Conservation (phyloP, 2,888 invertebrate species). For the Pilophorus perplexus region DNA sequence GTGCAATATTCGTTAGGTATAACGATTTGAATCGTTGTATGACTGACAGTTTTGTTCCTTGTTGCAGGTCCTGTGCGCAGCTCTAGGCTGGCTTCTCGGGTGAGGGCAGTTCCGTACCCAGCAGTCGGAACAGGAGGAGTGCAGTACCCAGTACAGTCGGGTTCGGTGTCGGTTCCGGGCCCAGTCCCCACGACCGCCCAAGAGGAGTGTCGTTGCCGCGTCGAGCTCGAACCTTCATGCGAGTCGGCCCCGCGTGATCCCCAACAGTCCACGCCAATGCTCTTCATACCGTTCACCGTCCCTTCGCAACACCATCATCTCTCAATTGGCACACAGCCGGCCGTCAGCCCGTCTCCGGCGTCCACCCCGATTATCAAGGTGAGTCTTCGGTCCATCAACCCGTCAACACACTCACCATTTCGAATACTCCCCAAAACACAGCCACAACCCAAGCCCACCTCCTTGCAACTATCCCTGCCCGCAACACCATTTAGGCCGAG, state of each 20-base stretch:
- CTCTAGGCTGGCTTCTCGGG: constrained; percentile 50
- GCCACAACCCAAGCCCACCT: neutral
- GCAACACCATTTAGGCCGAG: too few relatives aligned
- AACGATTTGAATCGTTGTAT: too few relatives aligned
- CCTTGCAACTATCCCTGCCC: neutral
- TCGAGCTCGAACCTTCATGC: constrained; percentile 39
- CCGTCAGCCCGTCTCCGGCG: constrained; percentile 44
- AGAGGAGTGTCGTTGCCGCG: constrained; percentile 37
- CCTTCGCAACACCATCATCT: constrained; percentile 41
- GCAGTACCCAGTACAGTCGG: constrained; percentile 40
- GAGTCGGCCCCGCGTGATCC: constrained; percentile 31
- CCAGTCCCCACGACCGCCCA: constrained; percentile 4
- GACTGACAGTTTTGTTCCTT: too few relatives aligned
- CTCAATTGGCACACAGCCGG: constrained; percentile 36
- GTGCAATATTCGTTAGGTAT: too few relatives aligned
- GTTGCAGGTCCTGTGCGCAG: constrained; percentile 44
- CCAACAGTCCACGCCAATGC: constrained; percentile 41
- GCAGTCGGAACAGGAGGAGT: constrained; percentile 32
- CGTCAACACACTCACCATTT: too few relatives aligned
- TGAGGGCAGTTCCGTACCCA: constrained; percentile 50
- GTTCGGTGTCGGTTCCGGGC: constrained; percentile 10
- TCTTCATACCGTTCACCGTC: constrained; percentile 45
- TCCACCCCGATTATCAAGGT: constrained; percentile 46
- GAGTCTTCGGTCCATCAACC: too few relatives aligned
- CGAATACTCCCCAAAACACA: too few relatives aligned